These are phyloP conservation scores for Chelonus insularis DNA, from an alignment of 1,140 invertebrate genomes.

Conservation along the genomic window DNA sequence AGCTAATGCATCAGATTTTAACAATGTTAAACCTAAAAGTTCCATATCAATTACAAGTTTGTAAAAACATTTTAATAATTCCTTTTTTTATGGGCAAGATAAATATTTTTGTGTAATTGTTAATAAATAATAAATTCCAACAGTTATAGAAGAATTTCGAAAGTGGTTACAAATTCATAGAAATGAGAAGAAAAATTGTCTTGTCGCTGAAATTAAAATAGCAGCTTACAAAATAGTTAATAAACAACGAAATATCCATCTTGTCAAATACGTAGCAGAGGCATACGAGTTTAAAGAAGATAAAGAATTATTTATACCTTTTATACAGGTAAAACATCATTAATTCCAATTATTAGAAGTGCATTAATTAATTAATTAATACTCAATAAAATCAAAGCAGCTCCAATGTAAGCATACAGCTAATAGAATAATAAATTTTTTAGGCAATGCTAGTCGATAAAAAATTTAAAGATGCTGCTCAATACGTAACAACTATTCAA, in stretches of 20 bases:
- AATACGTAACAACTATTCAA: constrained; percentile 65
- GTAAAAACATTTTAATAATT: constrained; percentile 13
- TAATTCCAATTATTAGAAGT: too few species aligned
- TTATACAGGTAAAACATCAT: constrained; percentile 56
- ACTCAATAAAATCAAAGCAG: too few species aligned
- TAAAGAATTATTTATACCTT: constrained; percentile 60
- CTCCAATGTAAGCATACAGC: too few species aligned
- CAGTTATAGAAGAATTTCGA: constrained; percentile 66
- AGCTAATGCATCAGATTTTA: constrained; percentile 64
- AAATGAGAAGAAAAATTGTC: constrained; percentile 46
- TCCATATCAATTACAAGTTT: constrained; percentile 61
- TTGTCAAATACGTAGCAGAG: constrained; percentile 61
- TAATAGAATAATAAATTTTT: too few species aligned
- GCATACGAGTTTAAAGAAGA: constrained; percentile 62
- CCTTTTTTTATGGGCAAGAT: constrained; percentile 6
- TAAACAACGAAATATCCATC: constrained; percentile 59
- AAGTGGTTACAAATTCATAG: constrained; percentile 54
- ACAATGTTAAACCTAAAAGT: constrained; percentile 60
- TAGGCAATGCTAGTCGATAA: constrained; percentile 60
- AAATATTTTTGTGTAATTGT: constrained; percentile 10
- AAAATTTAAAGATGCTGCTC: constrained; percentile 69
- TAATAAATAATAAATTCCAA: too few species aligned
- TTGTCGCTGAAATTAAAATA: constrained; percentile 62
- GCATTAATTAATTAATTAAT: too few species aligned
- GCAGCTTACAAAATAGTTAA: constrained; percentile 65